Percentiles rank a stretch among this genome's conserved stretches.
These are phyloP conservation scores for Poeciliopsis presidionis DNA, from an alignment of 2,797 vertebrate species.

Conservation along the genomic window DNA sequence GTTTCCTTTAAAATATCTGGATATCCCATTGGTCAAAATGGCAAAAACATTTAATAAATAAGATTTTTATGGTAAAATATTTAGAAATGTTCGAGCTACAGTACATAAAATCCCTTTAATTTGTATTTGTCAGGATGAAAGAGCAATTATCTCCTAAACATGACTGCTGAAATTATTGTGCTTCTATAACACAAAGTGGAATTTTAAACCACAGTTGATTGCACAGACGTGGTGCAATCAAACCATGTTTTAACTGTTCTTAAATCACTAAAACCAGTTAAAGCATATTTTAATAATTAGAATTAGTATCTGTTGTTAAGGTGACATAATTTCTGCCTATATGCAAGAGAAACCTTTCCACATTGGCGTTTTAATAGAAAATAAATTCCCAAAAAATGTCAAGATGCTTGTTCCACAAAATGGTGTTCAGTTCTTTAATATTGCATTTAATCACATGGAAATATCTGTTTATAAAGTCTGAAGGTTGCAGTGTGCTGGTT, in stretches of 20 bases:
- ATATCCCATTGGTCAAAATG: neutral
- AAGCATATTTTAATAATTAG: neutral
- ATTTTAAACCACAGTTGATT: neutral
- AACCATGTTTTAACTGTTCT: neutral
- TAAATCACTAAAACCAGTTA: neutral
- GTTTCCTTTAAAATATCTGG: neutral
- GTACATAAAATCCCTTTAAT: neutral
- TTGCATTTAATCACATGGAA: neutral
- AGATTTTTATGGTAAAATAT: neutral
- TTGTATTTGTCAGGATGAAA: neutral
- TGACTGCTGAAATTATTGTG: neutral
- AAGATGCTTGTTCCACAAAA: neutral
- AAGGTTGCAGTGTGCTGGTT: neutral
- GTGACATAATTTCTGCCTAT: neutral
- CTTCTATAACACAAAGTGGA: neutral
- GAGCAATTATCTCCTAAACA: neutral
- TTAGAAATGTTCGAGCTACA: neutral
- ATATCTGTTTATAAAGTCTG: neutral
- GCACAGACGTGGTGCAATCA: too few species aligned
- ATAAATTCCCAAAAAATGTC: neutral
- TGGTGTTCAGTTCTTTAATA: neutral
- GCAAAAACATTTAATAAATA: neutral
- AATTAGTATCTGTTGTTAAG: neutral
- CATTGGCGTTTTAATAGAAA: neutral
- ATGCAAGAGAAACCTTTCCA: neutral